Evolutionary conservation across 2,888 invertebrate genomes (phyloP), one percentile per base, ranked within the genome.

Genomic region (Eretmocerus hayati): DNA sequence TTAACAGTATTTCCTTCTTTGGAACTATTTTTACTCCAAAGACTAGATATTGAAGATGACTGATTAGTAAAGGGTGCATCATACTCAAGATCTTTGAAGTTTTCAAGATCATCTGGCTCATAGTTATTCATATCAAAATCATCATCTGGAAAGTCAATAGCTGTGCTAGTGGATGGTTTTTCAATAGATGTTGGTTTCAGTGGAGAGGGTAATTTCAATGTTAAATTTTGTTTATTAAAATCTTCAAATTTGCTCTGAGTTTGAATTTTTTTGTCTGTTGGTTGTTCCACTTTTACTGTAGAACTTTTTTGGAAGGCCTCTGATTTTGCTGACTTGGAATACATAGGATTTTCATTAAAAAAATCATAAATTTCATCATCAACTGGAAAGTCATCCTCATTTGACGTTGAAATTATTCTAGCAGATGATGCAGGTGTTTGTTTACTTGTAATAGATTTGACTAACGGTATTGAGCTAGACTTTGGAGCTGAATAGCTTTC

Each of bases 281-380:
- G 20, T 42, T 41, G 21, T 36, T 23, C 11, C 13, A 1, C n/a
- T 36, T 11, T 26, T 31, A 16, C 32, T 36, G 23, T n/a, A 18
- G 19, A 31, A 22, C 31, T 19, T 31, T 18, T 21, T 30, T 41
- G 26, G 1, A n/a, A 13, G 18, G 22, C 2, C n/a, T 32, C 19
- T 22, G 9, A 3, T 48, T 39, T 48, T 32, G 35, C n/a, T 21
- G 22, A 19, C 18, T 11, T 16, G 38, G 46, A 32, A 26, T 32
- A 46, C 13, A 22, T 1, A 9, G 33, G 35, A n/a, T 23, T 13
- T 33, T 30, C 13, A 20, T 42, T 37, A 39, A 8, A 11, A 22
- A 49, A 42, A 30, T 52, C 49, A 49, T 46, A 40, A 5, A 49
- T 39, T 26, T 54, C 48, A 38, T 52, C 35, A 11, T 54, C 52